A percentile compares a stretch with the other conserved stretches of the same genome.
Evolutionary conservation across 2,113 vertebrate species (phyloP).

Genomic region (Nannospalax galili): DNA sequence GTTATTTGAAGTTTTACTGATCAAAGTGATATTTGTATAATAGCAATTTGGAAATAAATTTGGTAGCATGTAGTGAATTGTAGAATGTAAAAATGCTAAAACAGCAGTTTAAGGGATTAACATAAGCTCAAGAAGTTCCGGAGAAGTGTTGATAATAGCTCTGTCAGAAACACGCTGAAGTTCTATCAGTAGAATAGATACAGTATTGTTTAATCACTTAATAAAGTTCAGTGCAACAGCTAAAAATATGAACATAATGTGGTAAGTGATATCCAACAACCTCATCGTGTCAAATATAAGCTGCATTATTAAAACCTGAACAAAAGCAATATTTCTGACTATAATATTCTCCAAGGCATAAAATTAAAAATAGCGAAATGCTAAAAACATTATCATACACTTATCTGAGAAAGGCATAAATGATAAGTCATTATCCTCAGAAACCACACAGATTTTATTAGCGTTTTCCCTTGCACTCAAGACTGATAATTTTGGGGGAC

Average conservation of each 20-base stretch:
- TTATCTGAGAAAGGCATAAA: neutral
- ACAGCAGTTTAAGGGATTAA: neutral
- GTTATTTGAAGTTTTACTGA: neutral
- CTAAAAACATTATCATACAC: neutral
- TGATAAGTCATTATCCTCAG: neutral
- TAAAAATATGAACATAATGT: neutral
- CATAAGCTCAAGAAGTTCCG: neutral
- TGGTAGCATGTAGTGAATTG: neutral
- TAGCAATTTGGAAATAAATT: slow-evolving; percentile 1
- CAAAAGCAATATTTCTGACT: neutral
- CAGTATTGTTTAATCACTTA: neutral
- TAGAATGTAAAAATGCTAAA: neutral
- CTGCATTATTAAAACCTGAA: neutral
- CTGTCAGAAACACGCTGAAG: neutral
- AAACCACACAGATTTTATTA: neutral
- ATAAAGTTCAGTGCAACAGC: neutral
- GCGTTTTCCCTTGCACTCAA: neutral
- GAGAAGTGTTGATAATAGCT: neutral
- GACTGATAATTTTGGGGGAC: neutral
- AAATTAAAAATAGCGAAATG: neutral
- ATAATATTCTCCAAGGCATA: neutral
- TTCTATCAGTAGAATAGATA: neutral
- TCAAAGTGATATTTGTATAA: neutral
- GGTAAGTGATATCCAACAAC: neutral
- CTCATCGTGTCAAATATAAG: neutral